Evolutionary conservation across 1,140 invertebrate genomes (phyloP).

Genomic region (Hyles vespertilio): DNA sequence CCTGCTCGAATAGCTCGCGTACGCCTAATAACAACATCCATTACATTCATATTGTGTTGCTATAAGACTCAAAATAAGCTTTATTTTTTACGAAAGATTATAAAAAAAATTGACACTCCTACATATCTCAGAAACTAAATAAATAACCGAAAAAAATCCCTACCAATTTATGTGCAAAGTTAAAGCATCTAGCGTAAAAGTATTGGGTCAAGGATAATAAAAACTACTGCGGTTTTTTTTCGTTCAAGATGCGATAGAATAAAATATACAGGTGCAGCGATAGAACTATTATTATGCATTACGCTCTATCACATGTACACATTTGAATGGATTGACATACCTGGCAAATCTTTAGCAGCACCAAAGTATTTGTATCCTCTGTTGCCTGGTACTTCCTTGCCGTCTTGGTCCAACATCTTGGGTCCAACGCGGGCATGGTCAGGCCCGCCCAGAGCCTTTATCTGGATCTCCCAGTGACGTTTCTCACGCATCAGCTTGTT

Average conservation of each 20-base stretch:
- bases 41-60: background rate
- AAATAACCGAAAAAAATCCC: no score
- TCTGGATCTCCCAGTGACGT: constrained; percentile 98
- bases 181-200: no score
- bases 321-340: constrained; percentile 45
- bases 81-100: no score
- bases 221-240: no score
- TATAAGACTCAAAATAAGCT: no score
- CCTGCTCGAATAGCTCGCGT: constrained; percentile 97
- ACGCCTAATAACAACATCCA: constrained; percentile 81
- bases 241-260: no score
- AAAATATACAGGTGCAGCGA: no score
- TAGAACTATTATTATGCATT: background rate
- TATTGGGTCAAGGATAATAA: no score
- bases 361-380: constrained; percentile 99
- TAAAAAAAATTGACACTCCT: no score
- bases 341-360: constrained; percentile 98
- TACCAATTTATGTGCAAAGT: no score
- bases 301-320: background rate
- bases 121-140: no score
- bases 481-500: constrained; percentile 97
- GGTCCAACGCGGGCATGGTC: constrained; percentile 96
- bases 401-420: constrained; percentile 96
- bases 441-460: constrained; percentile 95
- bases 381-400: constrained; percentile 97